These are phyloP conservation scores for Vulpes lagopus DNA, from an alignment of 2,113 vertebrate genomes.

Conservation along the genomic window DNA sequence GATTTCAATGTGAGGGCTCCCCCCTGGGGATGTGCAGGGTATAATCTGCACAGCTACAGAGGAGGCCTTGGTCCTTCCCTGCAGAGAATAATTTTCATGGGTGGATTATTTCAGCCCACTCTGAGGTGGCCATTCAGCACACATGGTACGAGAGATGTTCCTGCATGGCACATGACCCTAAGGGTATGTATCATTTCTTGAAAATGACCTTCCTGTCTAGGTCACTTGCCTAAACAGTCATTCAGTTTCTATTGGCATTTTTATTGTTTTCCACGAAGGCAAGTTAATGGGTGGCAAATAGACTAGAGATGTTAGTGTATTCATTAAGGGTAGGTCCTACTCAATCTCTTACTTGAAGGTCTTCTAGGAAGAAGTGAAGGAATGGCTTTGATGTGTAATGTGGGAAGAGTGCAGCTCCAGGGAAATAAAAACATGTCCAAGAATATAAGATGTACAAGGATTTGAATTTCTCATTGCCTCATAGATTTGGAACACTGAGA, in stretches of 20 bases:
- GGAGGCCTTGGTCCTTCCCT: background rate
- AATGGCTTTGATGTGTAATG: background rate
- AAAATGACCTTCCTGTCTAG: background rate
- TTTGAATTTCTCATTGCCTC: slow-evolving; percentile 30
- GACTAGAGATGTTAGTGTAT: background rate
- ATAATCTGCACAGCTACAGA: background rate
- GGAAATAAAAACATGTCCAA: background rate
- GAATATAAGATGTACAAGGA: background rate
- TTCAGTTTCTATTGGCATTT: background rate
- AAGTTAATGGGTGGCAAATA: background rate
- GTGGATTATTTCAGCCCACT: background rate
- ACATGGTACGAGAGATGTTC: background rate
- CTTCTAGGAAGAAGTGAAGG: slow-evolving; percentile 21
- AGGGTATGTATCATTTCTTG: background rate
- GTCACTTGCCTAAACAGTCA: background rate
- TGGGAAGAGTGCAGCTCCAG: background rate
- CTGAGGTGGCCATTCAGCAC: background rate
- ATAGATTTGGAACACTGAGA: background rate
- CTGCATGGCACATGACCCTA: background rate
- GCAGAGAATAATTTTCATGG: background rate
- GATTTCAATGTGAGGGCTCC: background rate
- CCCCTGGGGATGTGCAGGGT: background rate
- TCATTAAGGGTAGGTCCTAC: background rate
- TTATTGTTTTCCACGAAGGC: background rate
- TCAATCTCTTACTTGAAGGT: background rate